Evolutionary conservation across 2,888 invertebrate species (phyloP).

Genomic region (Elysia crispata): DNA sequence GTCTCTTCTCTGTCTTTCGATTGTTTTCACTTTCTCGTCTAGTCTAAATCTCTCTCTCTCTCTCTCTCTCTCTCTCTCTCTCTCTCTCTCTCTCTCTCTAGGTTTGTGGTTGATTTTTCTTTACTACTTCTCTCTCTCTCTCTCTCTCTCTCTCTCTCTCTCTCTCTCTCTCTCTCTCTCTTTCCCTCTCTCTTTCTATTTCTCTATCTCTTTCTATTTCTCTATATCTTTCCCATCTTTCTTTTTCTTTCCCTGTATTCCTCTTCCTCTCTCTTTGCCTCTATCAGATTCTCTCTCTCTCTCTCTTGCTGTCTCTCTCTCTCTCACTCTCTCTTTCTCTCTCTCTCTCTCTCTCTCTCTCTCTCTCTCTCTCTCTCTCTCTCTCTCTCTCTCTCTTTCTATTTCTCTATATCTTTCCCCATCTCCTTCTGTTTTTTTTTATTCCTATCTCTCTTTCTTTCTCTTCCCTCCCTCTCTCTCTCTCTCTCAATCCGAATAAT

Average conservation of each 20-base stretch:
- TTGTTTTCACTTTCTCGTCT: not conserved
- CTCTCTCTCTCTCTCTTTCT: not conserved
- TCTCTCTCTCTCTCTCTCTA: slow-evolving; percentile 18
- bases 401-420: not conserved
- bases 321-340: not conserved
- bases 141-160: slow-evolving; percentile 34
- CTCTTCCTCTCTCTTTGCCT: no score
- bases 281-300: no score
- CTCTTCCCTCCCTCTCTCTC: not conserved
- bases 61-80: slow-evolving; percentile 33
- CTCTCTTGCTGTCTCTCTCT: no score
- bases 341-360: not conserved
- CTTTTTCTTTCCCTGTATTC: not conserved
- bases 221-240: slow-evolving; percentile 3
- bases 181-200: slow-evolving; percentile 27
- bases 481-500: no score
- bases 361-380: not conserved
- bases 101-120: no score
- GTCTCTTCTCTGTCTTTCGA: not conserved
- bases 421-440: not conserved
- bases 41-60: not conserved
- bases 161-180: slow-evolving; percentile 21
- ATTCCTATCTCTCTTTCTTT: not conserved
- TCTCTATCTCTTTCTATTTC: not conserved
- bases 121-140: slow-evolving; percentile 15